Conservation (phyloP, 2,888 invertebrate genomes). For the Amphipoea oculea region DNA sequence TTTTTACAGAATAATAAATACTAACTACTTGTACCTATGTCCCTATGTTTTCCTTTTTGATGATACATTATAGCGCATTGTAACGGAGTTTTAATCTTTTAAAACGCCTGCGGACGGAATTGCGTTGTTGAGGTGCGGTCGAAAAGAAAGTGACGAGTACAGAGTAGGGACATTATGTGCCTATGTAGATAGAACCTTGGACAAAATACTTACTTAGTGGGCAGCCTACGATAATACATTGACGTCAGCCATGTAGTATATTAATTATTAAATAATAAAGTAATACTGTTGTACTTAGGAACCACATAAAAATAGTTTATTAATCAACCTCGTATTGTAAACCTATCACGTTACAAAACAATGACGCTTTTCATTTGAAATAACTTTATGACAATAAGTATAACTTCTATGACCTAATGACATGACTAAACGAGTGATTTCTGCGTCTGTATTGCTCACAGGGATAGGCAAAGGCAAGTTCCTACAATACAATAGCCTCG, state of each 20-base stretch:
- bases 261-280: neutral
- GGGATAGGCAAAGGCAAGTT: too few species aligned
- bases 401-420: constrained; percentile 2
- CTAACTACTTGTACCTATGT: too few species aligned
- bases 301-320: constrained; percentile 2
- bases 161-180: neutral
- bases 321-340: constrained; percentile 3
- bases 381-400: constrained; percentile 12
- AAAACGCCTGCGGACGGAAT: neutral
- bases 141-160: neutral
- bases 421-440: neutral
- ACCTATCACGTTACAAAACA: neutral
- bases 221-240: neutral
- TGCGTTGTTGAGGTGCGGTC: neutral
- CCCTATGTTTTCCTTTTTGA: too few species aligned
- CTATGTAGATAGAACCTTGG: neutral
- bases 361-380: constrained; percentile 16
- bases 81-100: neutral
- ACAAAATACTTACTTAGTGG: neutral
- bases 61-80: neutral
- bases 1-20: too few species aligned
- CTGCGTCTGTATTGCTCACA: too few species aligned
- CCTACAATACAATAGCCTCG: too few species aligned
- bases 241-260: neutral
- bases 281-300: neutral